Evolutionary conservation across 2,888 invertebrate genomes (phyloP), one percentile per base, ranked within the genome.

Genomic region (Cerceris ruficornis): DNA sequence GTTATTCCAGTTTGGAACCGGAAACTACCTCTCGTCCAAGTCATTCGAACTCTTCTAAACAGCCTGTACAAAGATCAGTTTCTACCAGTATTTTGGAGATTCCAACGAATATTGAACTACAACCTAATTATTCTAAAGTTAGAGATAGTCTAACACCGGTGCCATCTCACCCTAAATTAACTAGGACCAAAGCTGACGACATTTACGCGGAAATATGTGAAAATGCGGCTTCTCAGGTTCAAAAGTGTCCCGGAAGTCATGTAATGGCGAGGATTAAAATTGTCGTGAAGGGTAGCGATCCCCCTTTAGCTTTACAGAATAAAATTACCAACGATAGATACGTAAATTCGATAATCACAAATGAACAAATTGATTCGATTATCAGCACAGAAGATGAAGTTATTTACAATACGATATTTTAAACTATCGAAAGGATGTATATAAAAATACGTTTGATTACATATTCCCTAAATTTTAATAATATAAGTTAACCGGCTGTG

Each of bases 181-280:
- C 86, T 7, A 81, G 77, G 57, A 77, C 85, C 14, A 92, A 90
- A 81, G 75, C 87, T 9, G 92, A 92, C 55, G 91, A 92, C 39
- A 91, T 92, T 76, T 92, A 92, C 60, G 89, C 92, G 2, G 92
- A 92, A 67, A 92, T 92, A 50, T 92, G 92, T 84, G 92, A 92
- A 59, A 89, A 86, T 49, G 75, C 85, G 6, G 62, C 83, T 9
- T 79, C 78, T 0, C 83, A 83, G 52, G 60, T 78, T 14, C 80
- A 88, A 11, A 90, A 89, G 17, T 90, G 88, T 73, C 87, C 92
- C 15, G 90, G 90, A 9, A 91, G 88, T 72, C 92, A 92, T 75
- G 91, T 92, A 1, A 91, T 92, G 86, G 90, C 92, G 58, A 89
- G 91, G 75, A 91, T 92, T 6, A 91, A 90, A 75, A 91, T 92